A percentile compares a stretch with the other conserved stretches of the same genome.
These are phyloP conservation scores for Drosophila pseudotalamancana DNA, from an alignment of 2,888 invertebrate species.

Conservation along the genomic window DNA sequence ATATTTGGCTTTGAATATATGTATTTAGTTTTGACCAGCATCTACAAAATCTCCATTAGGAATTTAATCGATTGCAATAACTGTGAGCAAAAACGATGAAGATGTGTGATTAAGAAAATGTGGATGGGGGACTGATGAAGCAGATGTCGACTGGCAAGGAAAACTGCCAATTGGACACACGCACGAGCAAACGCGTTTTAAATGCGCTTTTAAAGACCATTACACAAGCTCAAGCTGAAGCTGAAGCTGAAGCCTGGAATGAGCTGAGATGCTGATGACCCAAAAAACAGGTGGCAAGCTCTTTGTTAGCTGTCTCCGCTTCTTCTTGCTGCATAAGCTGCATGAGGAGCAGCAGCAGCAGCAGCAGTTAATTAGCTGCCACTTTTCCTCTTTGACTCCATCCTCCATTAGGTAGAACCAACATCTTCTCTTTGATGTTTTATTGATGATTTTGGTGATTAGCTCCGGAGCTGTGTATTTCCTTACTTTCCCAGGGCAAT, in stretches of 20 bases:
- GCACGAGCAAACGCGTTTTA: conserved; percentile 66
- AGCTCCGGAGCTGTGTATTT: conserved; percentile 15
- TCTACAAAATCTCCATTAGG: conserved; percentile 35
- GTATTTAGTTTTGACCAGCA: background rate
- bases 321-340: conserved; percentile 2
- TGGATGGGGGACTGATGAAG: background rate
- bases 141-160: background rate
- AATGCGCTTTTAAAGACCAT: conserved; percentile 72
- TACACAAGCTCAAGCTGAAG: conserved; percentile 25
- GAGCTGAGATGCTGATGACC: conserved; percentile 33
- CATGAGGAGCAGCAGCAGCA: too few species aligned
- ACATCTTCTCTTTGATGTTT: conserved; percentile 63
- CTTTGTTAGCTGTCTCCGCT: conserved; percentile 11
- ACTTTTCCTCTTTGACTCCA: conserved; percentile 15
- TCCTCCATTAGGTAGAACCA: conserved; percentile 14
- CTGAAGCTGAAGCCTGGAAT: too few species aligned
- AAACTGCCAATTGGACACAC: conserved; percentile 45
- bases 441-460: conserved; percentile 71
- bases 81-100: conserved; percentile 30
- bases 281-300: conserved; percentile 49
- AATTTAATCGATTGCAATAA: conserved; percentile 46
- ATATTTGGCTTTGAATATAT: too few species aligned
- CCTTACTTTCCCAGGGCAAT: conserved; percentile 9
- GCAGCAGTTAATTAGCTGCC: conserved; percentile 43
- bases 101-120: conserved; percentile 38